These are phyloP conservation scores for Patella vulgata DNA, from an alignment of 1,140 invertebrate species.

Conservation along the genomic window DNA sequence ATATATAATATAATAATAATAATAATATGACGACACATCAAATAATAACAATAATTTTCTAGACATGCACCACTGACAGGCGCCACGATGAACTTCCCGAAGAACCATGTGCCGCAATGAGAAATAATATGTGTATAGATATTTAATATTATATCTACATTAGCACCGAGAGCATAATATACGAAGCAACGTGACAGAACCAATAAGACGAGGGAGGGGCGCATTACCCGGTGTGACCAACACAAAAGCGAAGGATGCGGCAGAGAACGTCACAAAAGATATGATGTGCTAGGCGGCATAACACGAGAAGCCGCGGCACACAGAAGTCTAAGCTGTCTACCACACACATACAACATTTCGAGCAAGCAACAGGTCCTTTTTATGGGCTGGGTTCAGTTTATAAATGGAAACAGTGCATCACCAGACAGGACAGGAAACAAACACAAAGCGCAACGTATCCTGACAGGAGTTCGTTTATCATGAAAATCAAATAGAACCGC, in stretches of 20 bases:
- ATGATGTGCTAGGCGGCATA: conserved; percentile 2
- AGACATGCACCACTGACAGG: too few species aligned
- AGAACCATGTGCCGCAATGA: too few species aligned
- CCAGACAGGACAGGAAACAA: not conserved
- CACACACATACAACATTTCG: conserved; percentile 33
- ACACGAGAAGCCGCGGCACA: not conserved
- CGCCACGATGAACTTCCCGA: too few species aligned
- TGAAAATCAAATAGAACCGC: too few species aligned
- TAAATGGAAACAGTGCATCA: not conserved
- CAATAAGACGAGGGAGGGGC: conserved; percentile 1
- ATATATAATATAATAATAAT: too few species aligned
- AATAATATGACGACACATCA: too few species aligned
- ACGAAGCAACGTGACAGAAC: too few species aligned
- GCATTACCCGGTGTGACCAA: conserved; percentile 51
- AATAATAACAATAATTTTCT: too few species aligned
- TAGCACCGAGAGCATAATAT: too few species aligned
- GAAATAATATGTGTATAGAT: too few species aligned
- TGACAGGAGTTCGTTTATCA: too few species aligned
- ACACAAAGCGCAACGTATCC: not conserved
- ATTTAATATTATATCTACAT: too few species aligned
- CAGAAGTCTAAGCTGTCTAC: conserved; percentile 26
- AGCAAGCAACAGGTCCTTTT: conserved; percentile 15
- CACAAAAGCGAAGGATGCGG: conserved; percentile 26
- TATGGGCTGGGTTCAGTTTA: not conserved
- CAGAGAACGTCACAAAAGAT: conserved; percentile 1